These are phyloP conservation scores for Thereva unica DNA, from an alignment of 2,888 invertebrate species.

Conservation along the genomic window DNA sequence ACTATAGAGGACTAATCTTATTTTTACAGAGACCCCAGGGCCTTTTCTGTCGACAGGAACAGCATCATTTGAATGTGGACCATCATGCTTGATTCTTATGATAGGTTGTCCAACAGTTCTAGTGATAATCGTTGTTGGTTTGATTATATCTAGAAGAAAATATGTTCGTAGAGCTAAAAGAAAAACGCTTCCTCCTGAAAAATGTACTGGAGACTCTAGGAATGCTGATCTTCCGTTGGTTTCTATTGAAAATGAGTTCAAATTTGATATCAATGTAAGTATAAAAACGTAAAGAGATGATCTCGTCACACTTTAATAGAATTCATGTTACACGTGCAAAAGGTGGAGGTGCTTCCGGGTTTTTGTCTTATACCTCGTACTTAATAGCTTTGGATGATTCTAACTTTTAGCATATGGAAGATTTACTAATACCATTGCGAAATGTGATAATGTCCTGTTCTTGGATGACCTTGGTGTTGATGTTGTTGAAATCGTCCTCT, in stretches of 20 bases:
- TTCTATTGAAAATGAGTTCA: conserved; percentile 51
- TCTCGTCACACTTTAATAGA: too few relatives aligned
- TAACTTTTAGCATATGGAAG: too few relatives aligned
- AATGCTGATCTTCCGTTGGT: conserved; percentile 54
- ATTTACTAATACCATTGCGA: too few relatives aligned
- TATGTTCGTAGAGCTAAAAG: conserved; percentile 48
- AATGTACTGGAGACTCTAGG: conserved; percentile 47
- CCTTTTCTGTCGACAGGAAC: conserved; percentile 20
- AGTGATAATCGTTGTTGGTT: conserved; percentile 49
- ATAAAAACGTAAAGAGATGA: not conserved
- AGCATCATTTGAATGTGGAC: conserved; percentile 52
- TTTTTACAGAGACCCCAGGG: conserved; percentile 22
- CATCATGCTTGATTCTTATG: conserved; percentile 51
- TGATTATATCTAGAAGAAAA: conserved; percentile 51
- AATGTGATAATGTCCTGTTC: too few relatives aligned
- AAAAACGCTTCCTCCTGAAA: conserved; percentile 45
- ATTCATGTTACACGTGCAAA: too few relatives aligned
- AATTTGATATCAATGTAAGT: conserved; percentile 49
- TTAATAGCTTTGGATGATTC: too few relatives aligned
- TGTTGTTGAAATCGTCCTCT: too few relatives aligned
- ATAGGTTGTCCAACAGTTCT: conserved; percentile 50
- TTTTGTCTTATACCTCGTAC: too few relatives aligned
- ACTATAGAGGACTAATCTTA: too few relatives aligned
- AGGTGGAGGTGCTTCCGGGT: too few relatives aligned
- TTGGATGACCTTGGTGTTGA: too few relatives aligned